These are phyloP conservation scores for Thymallus thymallus DNA, from an alignment of 2,113 vertebrate species.

Conservation along the genomic window DNA sequence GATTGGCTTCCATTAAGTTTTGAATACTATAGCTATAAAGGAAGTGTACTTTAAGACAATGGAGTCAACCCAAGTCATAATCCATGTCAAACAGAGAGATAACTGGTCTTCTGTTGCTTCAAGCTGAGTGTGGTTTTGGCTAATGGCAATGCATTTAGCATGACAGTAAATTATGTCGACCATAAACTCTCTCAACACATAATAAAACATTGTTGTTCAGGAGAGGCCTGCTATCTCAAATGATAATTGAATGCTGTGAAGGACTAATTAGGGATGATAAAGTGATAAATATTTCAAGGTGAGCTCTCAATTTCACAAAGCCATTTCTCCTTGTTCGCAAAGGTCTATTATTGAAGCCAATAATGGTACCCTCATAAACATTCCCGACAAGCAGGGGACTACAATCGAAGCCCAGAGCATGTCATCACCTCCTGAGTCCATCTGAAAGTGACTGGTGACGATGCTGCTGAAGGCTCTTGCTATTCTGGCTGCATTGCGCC, in stretches of 20 bases:
- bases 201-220: neutral
- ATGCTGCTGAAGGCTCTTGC: constrained; percentile 11
- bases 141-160: too few species aligned
- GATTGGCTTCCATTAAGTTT: too few species aligned
- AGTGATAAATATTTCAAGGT: constrained; percentile 41
- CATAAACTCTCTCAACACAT: too few species aligned
- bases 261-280: constrained; percentile 19
- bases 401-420: constrained; percentile 25
- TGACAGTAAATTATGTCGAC: too few species aligned
- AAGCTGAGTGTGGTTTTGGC: too few species aligned
- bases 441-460: constrained; percentile 15
- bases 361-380: constrained; percentile 38
- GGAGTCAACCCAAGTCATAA: too few species aligned
- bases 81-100: too few species aligned
- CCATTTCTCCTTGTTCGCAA: constrained; percentile 13
- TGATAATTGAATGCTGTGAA: constrained; percentile 6
- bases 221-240: neutral
- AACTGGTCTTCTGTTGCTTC: too few species aligned
- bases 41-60: too few species aligned
- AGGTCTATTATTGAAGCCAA: constrained; percentile 2
- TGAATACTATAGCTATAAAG: too few species aligned
- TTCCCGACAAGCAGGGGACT: constrained; percentile 26
- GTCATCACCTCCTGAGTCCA: constrained; percentile 36
- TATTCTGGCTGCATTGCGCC: constrained; percentile 29
- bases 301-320: constrained; percentile 7